Evolutionary conservation across 2,888 invertebrate species (phyloP).

Genomic region (Clistopyga incitator): DNA sequence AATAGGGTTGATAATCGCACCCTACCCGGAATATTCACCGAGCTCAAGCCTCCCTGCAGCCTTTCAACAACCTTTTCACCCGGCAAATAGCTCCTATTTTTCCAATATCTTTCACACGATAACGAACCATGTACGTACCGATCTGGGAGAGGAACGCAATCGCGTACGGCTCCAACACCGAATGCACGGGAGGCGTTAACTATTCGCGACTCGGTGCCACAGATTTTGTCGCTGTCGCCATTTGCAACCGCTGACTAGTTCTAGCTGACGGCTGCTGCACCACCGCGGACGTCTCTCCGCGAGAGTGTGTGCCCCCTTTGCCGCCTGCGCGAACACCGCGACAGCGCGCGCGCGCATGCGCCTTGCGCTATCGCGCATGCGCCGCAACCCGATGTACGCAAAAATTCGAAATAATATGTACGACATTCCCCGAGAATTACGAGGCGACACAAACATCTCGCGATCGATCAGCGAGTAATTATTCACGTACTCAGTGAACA

Average conservation of each 20-base stretch:
- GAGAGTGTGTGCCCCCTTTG: slow-evolving; percentile 3
- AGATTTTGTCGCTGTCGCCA: slow-evolving; percentile 82
- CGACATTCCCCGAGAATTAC: not conserved
- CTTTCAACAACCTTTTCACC: slow-evolving; percentile 1
- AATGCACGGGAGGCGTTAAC: slow-evolving; percentile 78
- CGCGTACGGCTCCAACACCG: slow-evolving; percentile 77
- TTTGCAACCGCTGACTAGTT: slow-evolving; percentile 82
- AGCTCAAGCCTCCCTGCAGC: slow-evolving; percentile 53
- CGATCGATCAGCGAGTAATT: slow-evolving; percentile 1
- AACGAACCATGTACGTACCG: slow-evolving; percentile 75
- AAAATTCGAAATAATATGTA: slow-evolving; percentile 41
- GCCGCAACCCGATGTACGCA: not conserved
- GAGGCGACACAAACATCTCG: slow-evolving; percentile 5
- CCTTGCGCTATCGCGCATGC: slow-evolving; percentile 12
- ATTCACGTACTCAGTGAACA: not conserved
- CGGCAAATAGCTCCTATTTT: slow-evolving; percentile 11
- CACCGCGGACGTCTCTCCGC: slow-evolving; percentile 37
- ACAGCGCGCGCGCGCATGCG: slow-evolving; percentile 10
- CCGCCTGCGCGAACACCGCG: slow-evolving; percentile 14
- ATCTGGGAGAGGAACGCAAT: slow-evolving; percentile 74
- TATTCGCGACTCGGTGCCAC: slow-evolving; percentile 80
- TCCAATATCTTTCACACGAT: slow-evolving; percentile 33
- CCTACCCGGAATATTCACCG: slow-evolving; percentile 58
- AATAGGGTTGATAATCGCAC: slow-evolving; percentile 24
- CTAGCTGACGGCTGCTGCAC: slow-evolving; percentile 74